These are phyloP conservation scores for Carassius carassius DNA, from an alignment of 2,113 vertebrate species.

Conservation along the genomic window DNA sequence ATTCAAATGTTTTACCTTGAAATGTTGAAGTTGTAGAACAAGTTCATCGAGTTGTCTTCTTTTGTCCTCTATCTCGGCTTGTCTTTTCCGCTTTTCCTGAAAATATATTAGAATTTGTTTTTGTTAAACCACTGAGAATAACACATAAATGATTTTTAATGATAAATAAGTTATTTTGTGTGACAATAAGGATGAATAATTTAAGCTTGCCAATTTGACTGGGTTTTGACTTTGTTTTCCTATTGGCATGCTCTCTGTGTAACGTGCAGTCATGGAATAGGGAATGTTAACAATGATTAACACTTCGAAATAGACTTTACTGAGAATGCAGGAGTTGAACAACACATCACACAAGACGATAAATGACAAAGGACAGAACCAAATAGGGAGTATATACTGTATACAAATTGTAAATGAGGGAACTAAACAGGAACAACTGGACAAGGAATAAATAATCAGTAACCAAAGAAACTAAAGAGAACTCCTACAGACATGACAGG, in stretches of 20 bases:
- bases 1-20: constrained; percentile 84
- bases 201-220: background rate
- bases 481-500: too few species aligned
- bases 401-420: too few species aligned
- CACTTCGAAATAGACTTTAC: too few species aligned
- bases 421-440: too few species aligned
- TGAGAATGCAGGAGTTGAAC: too few species aligned
- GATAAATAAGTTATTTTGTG: background rate
- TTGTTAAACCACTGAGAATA: background rate
- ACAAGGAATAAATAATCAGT: too few species aligned
- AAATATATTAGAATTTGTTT: constrained; percentile 39
- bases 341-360: too few species aligned
- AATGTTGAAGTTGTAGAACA: constrained; percentile 94
- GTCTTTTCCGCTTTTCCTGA: constrained; percentile 95
- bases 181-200: background rate
- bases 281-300: too few species aligned
- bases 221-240: background rate
- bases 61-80: constrained; percentile 95
- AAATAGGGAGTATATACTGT: too few species aligned
- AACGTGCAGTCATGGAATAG: too few species aligned
- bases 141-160: background rate
- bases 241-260: background rate
- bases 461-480: too few species aligned
- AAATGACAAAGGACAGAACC: too few species aligned
- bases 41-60: constrained; percentile 92